Evolutionary conservation across 2,888 invertebrate genomes (phyloP).

Genomic region (Agriotes lineatus): DNA sequence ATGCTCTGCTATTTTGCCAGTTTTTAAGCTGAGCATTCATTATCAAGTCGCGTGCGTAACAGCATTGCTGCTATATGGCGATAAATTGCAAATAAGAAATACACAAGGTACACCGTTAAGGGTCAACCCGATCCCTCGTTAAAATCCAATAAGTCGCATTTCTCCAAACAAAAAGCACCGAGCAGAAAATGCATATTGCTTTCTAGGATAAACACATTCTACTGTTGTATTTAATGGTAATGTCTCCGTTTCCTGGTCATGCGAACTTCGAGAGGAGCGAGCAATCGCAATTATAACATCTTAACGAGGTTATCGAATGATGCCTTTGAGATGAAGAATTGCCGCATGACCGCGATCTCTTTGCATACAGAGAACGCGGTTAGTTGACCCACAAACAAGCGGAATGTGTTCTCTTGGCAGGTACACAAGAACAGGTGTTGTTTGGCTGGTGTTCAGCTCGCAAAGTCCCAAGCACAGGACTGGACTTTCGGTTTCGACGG

Average conservation of each 20-base stretch:
- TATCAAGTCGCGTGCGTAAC: too few species aligned
- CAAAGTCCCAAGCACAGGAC: conserved; percentile 3
- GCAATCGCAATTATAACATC: conserved; percentile 19
- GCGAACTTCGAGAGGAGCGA: conserved; percentile 6
- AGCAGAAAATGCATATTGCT: not conserved
- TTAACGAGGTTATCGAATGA: conserved; percentile 24
- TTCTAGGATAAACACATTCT: conserved; percentile 6
- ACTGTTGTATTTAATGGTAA: conserved; percentile 4
- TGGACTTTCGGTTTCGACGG: conserved; percentile 10
- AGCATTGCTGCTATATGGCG: too few species aligned
- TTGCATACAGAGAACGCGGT: conserved; percentile 17
- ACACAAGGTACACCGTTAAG: too few species aligned
- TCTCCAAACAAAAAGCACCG: not conserved
- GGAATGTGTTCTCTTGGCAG: conserved; percentile 13
- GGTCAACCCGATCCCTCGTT: too few species aligned
- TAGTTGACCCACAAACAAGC: conserved; percentile 21
- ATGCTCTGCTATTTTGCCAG: too few species aligned
- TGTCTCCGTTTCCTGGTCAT: conserved; percentile 20
- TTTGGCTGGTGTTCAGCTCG: not conserved
- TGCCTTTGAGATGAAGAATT: conserved; percentile 25
- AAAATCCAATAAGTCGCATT: not conserved
- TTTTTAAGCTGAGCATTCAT: too few species aligned
- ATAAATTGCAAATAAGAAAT: too few species aligned
- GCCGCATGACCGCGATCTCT: conserved; percentile 28
- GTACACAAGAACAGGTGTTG: conserved; percentile 16